phyloP scores from a whole-genome alignment of 2,888 invertebrate species.

The Campoplex nolae region DNA sequence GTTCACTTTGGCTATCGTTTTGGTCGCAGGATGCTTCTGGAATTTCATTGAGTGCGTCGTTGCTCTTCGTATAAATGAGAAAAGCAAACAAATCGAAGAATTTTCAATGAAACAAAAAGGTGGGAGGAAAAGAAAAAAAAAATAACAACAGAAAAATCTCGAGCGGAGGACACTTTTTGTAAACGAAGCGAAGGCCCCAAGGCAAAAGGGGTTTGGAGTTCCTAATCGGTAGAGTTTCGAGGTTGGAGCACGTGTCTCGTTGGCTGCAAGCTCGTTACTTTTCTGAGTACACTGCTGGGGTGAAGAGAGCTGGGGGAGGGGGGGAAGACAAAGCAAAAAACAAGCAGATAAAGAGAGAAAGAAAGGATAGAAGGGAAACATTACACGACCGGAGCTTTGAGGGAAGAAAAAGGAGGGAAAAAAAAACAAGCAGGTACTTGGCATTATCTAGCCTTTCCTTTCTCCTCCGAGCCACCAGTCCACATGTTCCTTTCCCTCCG shows the following conservation, averaged over 20 bases:
- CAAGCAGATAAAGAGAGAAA: conserved; percentile 17
- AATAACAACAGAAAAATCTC: conserved; percentile 1
- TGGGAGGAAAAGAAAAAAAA: not conserved
- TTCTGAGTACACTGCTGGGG: conserved; percentile 5
- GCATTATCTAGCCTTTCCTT: conserved; percentile 72
- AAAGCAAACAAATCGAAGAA: not conserved
- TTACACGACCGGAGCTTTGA: conserved; percentile 38
- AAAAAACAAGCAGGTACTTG: conserved; percentile 62
- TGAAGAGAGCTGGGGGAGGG: not conserved
- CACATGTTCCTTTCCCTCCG: conserved; percentile 41
- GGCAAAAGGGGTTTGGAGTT: conserved; percentile 34
- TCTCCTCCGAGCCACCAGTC: conserved; percentile 30
- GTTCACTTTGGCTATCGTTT: not conserved
- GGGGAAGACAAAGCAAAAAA: not conserved
- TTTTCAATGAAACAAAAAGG: not conserved
- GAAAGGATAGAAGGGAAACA: conserved; percentile 31
- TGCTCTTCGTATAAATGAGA: not conserved
- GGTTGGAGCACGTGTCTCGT: conserved; percentile 49
- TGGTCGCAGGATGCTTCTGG: not conserved
- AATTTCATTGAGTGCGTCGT: not conserved
- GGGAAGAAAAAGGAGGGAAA: conserved; percentile 25
- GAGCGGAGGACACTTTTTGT: conserved; percentile 31
- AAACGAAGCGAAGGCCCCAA: conserved; percentile 41
- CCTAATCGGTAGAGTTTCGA: conserved; percentile 59
- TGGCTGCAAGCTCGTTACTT: conserved; percentile 56